These are phyloP conservation scores for Thymallus thymallus DNA, from an alignment of 2,113 vertebrate species.

Conservation along the genomic window DNA sequence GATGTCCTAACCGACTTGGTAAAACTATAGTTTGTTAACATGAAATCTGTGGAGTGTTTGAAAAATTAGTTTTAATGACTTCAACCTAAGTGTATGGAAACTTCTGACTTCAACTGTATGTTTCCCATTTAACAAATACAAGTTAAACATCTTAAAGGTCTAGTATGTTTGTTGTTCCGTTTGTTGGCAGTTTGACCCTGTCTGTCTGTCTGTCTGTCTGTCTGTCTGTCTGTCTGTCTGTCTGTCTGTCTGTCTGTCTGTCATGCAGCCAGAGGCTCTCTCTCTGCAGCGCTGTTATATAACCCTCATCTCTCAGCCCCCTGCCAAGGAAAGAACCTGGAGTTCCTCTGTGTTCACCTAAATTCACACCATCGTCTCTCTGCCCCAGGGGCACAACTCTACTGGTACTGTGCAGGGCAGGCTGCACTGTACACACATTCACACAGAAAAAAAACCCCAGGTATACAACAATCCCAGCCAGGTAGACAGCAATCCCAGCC, in stretches of 20 bases:
- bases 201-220: no score
- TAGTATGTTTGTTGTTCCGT: neutral
- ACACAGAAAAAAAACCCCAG: slow-evolving; percentile 6
- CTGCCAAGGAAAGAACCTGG: slow-evolving; percentile 51
- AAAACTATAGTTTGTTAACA: no score
- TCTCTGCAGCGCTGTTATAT: slow-evolving; percentile 27
- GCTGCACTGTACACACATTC: neutral
- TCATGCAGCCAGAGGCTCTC: slow-evolving; percentile 18
- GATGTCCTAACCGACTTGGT: no score
- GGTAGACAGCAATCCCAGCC: neutral
- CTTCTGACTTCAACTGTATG: no score
- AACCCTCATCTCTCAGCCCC: slow-evolving; percentile 25
- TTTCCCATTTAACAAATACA: neutral
- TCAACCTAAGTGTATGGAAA: no score
- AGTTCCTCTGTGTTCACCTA: slow-evolving; percentile 56
- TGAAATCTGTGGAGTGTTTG: no score
- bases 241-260: neutral
- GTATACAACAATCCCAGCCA: neutral
- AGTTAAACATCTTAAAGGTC: neutral
- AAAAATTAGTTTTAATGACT: no score
- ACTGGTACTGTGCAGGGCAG: neutral
- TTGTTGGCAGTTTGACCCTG: neutral
- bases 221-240: neutral
- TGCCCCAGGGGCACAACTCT: slow-evolving; percentile 22
- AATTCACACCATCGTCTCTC: slow-evolving; percentile 50